Conservation (phyloP, 1,140 invertebrate species). For the Kradibia gibbosae region DNA sequence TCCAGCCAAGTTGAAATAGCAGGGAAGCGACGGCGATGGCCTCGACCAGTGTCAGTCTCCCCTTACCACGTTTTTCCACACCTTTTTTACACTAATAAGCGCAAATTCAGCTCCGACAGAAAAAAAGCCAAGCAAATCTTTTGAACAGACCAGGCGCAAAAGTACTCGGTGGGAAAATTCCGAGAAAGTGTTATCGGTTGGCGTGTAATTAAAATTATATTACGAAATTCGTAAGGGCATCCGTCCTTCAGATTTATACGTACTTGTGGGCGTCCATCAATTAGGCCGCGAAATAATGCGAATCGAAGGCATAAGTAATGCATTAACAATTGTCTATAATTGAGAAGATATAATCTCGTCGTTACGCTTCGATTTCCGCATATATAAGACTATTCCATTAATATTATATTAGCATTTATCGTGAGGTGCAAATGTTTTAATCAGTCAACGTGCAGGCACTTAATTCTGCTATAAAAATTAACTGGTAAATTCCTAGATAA, state of each 20-base stretch:
- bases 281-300: background rate
- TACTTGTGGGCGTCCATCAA: too few relatives aligned
- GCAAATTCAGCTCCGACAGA: constrained; percentile 19
- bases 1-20: constrained; percentile 71
- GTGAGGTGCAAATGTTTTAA: constrained; percentile 12
- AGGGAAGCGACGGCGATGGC: constrained; percentile 62
- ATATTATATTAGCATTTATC: constrained; percentile 19
- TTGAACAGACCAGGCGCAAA: background rate
- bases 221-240: constrained; percentile 30
- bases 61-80: background rate
- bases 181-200: constrained; percentile 30
- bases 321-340: constrained; percentile 17
- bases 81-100: constrained; percentile 34
- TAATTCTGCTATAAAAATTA: constrained; percentile 3
- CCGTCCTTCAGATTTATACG: too few relatives aligned
- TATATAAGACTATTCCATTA: constrained; percentile 10
- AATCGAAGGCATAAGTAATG: constrained; percentile 15
- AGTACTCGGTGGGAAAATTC: constrained; percentile 7
- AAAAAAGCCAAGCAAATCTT: constrained; percentile 38
- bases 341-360: background rate
- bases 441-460: background rate
- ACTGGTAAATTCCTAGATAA: constrained; percentile 6
- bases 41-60: background rate
- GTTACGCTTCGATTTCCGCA: background rate
- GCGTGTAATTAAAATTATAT: constrained; percentile 48